Evolutionary conservation across 2,113 vertebrate species (phyloP), one percentile per base, ranked within the genome.

Genomic region (Athene noctua): DNA sequence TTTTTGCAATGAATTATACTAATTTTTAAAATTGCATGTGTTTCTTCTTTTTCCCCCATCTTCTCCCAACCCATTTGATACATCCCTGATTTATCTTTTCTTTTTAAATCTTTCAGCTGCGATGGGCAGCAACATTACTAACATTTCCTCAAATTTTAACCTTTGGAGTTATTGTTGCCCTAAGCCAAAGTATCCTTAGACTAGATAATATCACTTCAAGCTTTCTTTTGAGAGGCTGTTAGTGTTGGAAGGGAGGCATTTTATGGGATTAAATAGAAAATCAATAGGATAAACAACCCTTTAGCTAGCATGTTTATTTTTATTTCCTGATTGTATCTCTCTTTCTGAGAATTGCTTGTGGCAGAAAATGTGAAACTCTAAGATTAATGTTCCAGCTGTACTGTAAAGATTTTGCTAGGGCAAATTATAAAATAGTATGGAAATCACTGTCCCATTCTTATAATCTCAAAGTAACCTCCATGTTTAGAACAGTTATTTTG

Each of bases 191-290:
- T 58, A 82, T 91, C 54, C 65, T 91, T 84, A 58, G 52, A 75
- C 61, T 71, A 88, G 94, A 57, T 91, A 79, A 52, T 72, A 92
- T 51, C 66, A 86, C 22, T 72, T 49, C 46, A 49, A 95, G 81
- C 34, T 82, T 80, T 77, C 58, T 82, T 92, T 91, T 82, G 92
- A 95, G 90, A 94, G 74, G 78, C 44, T 90, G 55, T 47, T 81
- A 5, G 46, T 65, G 14, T 75, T 79, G 73, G n/a, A 75, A 92
- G 29, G 80, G 70, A 94, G 36, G 6, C 29, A 88, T 71, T 96
- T 92, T 88, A 86, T 68, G 25, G 54, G 67, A 94, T 95, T 95
- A 97, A 97, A 58, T 66, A 73, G 84, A 93, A 97, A 97, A 95
- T 93, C 90, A 92, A 89, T 95, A 82, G 21, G 66, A 78, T 93